phyloP scores from a whole-genome alignment of 2,113 vertebrate genomes.

The Apus apus region DNA sequence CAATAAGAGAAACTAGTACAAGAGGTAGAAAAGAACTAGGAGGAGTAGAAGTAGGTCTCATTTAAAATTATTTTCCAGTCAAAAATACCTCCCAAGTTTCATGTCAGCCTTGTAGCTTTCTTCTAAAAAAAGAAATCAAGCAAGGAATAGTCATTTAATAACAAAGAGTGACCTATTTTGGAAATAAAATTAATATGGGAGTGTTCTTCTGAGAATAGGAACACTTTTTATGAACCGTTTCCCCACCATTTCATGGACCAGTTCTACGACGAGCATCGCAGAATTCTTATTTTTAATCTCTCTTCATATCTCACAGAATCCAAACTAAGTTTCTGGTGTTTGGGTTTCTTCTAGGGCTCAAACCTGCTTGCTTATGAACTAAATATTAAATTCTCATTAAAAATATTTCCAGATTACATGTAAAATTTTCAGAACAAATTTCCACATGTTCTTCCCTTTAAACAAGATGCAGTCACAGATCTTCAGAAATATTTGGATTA shows the following conservation, averaged over 20 bases:
- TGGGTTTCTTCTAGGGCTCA: neutral
- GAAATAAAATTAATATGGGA: conserved; percentile 14
- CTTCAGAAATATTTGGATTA: neutral
- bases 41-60: conserved; percentile 39
- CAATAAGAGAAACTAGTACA: neutral
- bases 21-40: neutral
- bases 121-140: conserved; percentile 36
- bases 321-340: neutral
- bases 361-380: neutral
- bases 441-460: neutral
- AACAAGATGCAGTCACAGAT: neutral
- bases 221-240: neutral
- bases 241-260: neutral
- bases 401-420: neutral
- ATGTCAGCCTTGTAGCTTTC: conserved; percentile 4
- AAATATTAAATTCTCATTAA: neutral
- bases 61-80: conserved; percentile 30
- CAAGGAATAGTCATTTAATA: neutral
- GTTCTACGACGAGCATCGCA: neutral
- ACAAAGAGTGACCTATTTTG: conserved; percentile 42
- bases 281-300: neutral
- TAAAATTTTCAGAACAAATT: neutral
- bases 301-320: neutral
- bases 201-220: neutral
- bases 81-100: conserved; percentile 37